Conservation (phyloP, 2,797 vertebrate genomes). For the Catamblyrhynchus diadema region DNA sequence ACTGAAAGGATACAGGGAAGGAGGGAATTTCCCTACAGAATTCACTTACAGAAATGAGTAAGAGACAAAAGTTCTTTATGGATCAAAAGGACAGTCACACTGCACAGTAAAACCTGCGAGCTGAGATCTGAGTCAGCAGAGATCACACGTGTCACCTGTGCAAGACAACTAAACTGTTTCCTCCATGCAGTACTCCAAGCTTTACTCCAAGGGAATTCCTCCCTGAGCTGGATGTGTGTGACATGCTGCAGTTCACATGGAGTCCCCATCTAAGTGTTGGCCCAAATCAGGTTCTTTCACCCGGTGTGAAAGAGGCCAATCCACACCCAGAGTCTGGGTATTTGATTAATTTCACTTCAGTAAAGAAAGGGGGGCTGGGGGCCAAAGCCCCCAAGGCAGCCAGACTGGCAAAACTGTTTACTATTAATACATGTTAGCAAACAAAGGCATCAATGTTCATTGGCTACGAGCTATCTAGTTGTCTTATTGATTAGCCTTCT, state of each 20-base stretch:
- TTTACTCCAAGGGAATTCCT: background rate
- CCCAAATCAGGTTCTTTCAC: background rate
- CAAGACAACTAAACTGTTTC: background rate
- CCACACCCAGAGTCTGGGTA: background rate
- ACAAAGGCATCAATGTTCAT: background rate
- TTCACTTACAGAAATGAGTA: background rate
- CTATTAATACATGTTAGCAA: background rate
- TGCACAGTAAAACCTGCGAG: background rate
- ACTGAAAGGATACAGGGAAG: background rate
- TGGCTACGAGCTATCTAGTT: background rate
- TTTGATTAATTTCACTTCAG: background rate
- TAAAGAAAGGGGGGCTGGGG: background rate
- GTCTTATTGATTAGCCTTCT: background rate
- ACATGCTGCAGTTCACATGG: accelerated
- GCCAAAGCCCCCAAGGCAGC: background rate
- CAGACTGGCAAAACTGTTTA: background rate
- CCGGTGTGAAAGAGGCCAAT: background rate
- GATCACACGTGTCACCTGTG: background rate
- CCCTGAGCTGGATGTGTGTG: background rate
- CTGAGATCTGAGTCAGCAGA: background rate
- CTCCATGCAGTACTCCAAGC: background rate
- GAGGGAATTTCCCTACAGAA: background rate
- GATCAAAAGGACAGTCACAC: background rate
- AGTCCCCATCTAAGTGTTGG: background rate
- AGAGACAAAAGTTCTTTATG: background rate